Evolutionary conservation across 2,888 invertebrate genomes (phyloP).

Genomic region (Epistrophe eligans): DNA sequence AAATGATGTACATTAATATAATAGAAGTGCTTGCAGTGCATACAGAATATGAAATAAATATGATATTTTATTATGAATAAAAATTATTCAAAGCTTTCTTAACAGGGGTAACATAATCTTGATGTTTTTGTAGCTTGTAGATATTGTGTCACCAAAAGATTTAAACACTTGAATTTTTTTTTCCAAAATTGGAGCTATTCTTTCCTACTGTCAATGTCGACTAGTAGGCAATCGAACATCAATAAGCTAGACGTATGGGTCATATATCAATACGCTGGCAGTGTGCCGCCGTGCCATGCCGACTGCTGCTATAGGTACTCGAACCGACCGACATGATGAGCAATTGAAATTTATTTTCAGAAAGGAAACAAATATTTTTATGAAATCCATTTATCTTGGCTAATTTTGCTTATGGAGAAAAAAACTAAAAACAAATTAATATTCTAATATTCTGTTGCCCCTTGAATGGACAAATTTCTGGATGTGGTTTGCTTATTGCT

Average conservation of each 20-base stretch:
- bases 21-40: too few relatives aligned
- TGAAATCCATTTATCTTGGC: slow-evolving; percentile 68
- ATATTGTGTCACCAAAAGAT: too few relatives aligned
- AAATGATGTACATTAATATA: too few relatives aligned
- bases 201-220: neutral
- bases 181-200: neutral
- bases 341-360: slow-evolving; percentile 70
- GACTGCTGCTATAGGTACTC: neutral
- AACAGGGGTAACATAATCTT: too few relatives aligned
- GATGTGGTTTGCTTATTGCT: slow-evolving; percentile 20
- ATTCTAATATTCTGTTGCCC: slow-evolving; percentile 30
- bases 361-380: slow-evolving; percentile 63
- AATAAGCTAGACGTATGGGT: slow-evolving; percentile 6
- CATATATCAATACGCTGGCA: slow-evolving; percentile 20
- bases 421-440: slow-evolving; percentile 50
- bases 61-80: too few relatives aligned
- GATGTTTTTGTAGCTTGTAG: too few relatives aligned
- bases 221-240: slow-evolving; percentile 2
- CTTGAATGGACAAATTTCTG: slow-evolving; percentile 22
- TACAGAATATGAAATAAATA: too few relatives aligned
- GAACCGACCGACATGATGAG: slow-evolving; percentile 3
- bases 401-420: slow-evolving; percentile 45
- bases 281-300: slow-evolving; percentile 6
- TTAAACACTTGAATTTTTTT: neutral
- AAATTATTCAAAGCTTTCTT: too few relatives aligned